Conservation (phyloP, 64 coral and sea anemone genomes). For the Montipora foliosa region DNA sequence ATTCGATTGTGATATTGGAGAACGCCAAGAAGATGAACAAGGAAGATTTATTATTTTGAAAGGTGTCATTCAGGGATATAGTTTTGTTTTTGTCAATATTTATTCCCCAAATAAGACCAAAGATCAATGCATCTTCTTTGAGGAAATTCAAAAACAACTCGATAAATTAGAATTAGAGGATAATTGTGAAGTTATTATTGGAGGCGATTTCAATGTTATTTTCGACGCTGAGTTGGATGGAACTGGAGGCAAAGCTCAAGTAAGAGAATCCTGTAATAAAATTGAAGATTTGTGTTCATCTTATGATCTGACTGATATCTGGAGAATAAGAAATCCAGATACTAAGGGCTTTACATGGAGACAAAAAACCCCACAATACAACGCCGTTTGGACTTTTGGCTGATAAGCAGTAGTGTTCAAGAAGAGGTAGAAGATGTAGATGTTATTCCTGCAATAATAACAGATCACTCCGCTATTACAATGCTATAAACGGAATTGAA, state of each 20-base stretch:
- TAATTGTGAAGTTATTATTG: conserved; percentile 18
- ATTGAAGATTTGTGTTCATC: not conserved
- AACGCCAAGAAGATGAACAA: not conserved
- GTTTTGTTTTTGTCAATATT: conserved; percentile 40
- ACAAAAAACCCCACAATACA: conserved; percentile 9
- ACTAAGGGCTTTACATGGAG: conserved; percentile 35
- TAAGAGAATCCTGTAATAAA: conserved; percentile 27
- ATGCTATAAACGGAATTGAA: conserved; percentile 22
- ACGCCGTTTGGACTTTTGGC: conserved; percentile 30
- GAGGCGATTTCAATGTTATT: conserved; percentile 47
- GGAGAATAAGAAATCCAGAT: conserved; percentile 55
- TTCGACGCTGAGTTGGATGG: conserved; percentile 21
- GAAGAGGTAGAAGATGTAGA: conserved; percentile 28
- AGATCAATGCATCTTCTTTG: not conserved
- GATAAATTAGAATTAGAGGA: conserved; percentile 3
- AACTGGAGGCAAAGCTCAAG: conserved; percentile 25
- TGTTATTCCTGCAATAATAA: conserved; percentile 52
- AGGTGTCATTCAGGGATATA: conserved; percentile 7
- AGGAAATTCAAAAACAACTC: not conserved
- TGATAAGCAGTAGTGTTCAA: conserved; percentile 34
- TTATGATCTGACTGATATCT: conserved; percentile 52
- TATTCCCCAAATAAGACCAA: conserved; percentile 44
- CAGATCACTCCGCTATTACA: conserved; percentile 47
- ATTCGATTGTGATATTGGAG: conserved; percentile 22
- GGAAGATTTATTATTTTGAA: conserved; percentile 30